These are phyloP conservation scores for Steatornis caripensis DNA, from an alignment of 2,113 vertebrate species.

Conservation along the genomic window DNA sequence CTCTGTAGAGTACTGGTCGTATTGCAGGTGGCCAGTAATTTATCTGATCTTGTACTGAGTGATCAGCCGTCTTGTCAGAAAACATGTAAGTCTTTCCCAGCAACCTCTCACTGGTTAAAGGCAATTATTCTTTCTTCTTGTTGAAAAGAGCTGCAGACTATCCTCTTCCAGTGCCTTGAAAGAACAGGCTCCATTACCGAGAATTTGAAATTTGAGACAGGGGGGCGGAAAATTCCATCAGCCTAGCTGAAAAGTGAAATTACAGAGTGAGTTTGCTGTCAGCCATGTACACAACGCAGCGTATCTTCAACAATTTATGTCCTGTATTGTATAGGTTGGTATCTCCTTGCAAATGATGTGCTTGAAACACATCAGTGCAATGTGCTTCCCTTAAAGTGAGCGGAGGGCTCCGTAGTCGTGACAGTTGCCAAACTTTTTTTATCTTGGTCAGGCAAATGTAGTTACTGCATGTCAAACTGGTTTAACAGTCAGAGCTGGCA, in stretches of 20 bases:
- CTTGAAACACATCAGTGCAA: not conserved
- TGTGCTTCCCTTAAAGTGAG: not conserved
- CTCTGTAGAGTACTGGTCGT: not conserved
- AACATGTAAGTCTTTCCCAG: not conserved
- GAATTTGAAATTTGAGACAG: not conserved
- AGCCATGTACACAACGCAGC: not conserved
- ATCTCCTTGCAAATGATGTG: not conserved
- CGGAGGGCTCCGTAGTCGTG: not conserved
- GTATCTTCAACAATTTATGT: not conserved
- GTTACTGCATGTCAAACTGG: not conserved
- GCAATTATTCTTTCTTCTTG: not conserved
- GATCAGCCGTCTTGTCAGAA: slow-evolving; percentile 1
- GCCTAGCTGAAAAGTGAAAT: slow-evolving; percentile 17
- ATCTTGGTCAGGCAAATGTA: not conserved
- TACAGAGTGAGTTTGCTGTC: not conserved
- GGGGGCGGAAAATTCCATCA: not conserved
- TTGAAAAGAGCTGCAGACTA: not conserved
- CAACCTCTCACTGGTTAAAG: not conserved
- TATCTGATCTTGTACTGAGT: slow-evolving; percentile 1
- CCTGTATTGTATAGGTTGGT: not conserved
- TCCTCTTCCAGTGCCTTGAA: not conserved
- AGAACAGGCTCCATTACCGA: not conserved
- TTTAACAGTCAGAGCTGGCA: not conserved
- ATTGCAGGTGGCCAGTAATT: not conserved
- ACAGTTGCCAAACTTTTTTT: not conserved